Evolutionary conservation across 2,888 invertebrate genomes (phyloP).

Genomic region (Dastarcus helophoroides): DNA sequence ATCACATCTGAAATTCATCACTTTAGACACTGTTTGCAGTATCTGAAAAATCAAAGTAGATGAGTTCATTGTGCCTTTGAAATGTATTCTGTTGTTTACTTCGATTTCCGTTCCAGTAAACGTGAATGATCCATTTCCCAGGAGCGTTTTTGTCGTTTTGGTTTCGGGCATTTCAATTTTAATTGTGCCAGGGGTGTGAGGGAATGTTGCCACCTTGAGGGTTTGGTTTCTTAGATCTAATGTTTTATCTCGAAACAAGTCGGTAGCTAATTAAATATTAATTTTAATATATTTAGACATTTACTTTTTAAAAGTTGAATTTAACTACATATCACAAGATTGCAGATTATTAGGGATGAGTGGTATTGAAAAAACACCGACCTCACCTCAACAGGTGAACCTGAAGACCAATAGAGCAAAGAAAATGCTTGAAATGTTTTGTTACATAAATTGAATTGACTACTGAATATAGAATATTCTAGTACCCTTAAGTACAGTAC

Average conservation of each 20-base stretch:
- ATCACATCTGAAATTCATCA: conserved; percentile 58
- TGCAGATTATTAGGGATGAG: no score
- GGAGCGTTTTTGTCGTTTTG: conserved; percentile 18
- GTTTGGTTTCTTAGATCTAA: conserved; percentile 46
- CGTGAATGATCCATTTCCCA: conserved; percentile 17
- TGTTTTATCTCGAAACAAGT: conserved; percentile 49
- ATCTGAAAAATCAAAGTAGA: conserved; percentile 41
- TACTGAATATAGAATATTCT: no score
- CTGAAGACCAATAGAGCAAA: no score
- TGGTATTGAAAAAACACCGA: no score
- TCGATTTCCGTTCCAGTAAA: conserved; percentile 59
- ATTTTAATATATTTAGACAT: conserved; percentile 1
- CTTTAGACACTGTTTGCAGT: conserved; percentile 49
- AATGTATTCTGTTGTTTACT: conserved; percentile 33
- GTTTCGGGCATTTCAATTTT: conserved; percentile 28
- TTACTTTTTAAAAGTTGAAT: background rate
- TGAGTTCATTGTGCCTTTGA: background rate
- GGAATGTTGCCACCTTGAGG: conserved; percentile 51
- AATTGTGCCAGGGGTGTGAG: conserved; percentile 53
- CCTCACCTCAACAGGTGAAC: no score
- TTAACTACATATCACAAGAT: no score
- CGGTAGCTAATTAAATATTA: conserved; percentile 23
- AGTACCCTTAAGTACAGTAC: no score
- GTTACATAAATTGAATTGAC: no score
- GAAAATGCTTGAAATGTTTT: no score